Evolutionary conservation across 2,888 invertebrate genomes (phyloP).

Genomic region (Calameuta filiformis): DNA sequence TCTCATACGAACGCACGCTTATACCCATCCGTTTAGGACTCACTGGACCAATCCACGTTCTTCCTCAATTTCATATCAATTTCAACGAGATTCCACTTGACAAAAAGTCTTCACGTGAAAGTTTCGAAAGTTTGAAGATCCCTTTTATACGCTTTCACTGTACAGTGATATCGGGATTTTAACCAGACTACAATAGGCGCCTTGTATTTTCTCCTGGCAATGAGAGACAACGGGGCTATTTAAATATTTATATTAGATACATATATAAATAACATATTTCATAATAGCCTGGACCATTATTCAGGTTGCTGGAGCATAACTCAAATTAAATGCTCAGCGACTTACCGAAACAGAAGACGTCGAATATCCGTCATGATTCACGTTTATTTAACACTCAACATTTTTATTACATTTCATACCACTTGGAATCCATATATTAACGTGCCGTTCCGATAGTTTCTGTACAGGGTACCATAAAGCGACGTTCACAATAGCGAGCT

Average conservation of each 20-base stretch:
- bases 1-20: not conserved
- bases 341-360: slow-evolving; percentile 41
- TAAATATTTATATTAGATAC: too few relatives aligned
- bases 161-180: not conserved
- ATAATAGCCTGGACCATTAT: not conserved
- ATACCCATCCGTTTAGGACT: not conserved
- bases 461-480: too few relatives aligned
- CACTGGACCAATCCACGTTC: not conserved
- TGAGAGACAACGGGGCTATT: too few relatives aligned
- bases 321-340: not conserved
- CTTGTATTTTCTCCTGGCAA: too few relatives aligned
- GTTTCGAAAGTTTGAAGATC: slow-evolving; percentile 1
- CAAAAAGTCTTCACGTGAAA: not conserved
- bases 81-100: not conserved
- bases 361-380: slow-evolving; percentile 37
- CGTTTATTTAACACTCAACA: not conserved
- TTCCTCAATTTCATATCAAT: not conserved
- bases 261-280: not conserved
- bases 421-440: not conserved
- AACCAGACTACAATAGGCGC: not conserved
- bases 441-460: too few relatives aligned
- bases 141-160: not conserved
- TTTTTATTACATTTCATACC: not conserved
- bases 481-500: too few relatives aligned
- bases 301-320: not conserved